These are phyloP conservation scores for Pangasius larnaudii DNA, from an alignment of 2,797 vertebrate genomes.

Conservation along the genomic window DNA sequence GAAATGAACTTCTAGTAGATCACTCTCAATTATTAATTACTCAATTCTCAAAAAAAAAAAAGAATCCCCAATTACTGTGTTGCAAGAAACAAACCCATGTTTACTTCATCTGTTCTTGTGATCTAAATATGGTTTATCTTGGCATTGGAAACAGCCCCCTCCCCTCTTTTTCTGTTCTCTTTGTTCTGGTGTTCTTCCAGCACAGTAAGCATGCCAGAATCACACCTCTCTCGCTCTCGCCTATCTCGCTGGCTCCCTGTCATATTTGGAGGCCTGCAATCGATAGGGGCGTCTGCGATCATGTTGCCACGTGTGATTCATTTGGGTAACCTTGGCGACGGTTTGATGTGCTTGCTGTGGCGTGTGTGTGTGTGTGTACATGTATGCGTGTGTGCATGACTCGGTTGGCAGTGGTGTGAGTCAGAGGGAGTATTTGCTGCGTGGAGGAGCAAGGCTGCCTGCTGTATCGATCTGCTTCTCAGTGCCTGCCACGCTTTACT, in stretches of 20 bases:
- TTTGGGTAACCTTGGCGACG: conserved; percentile 81
- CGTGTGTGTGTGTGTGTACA: conserved; percentile 29
- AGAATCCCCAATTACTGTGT: conserved; percentile 29
- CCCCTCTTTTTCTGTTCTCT: conserved; percentile 47
- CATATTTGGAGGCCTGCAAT: conserved; percentile 75
- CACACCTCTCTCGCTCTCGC: conserved; percentile 64
- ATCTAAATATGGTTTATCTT: conserved; percentile 52
- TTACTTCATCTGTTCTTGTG: conserved; percentile 49
- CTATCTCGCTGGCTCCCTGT: conserved; percentile 55
- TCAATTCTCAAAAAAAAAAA: conserved; percentile 30
- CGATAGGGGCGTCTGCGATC: conserved; percentile 77
- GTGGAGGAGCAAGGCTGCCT: conserved; percentile 56
- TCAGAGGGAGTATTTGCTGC: conserved; percentile 69
- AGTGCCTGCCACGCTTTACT: conserved; percentile 18
- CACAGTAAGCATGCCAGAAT: conserved; percentile 50
- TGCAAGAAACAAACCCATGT: conserved; percentile 41
- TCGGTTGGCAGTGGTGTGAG: conserved; percentile 72
- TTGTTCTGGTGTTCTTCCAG: conserved; percentile 59
- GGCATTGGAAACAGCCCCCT: conserved; percentile 48
- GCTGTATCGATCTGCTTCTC: conserved; percentile 68
- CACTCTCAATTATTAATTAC: background rate
- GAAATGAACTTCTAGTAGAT: conserved; percentile 7
- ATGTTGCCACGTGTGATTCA: conserved; percentile 77
- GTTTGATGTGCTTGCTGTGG: conserved; percentile 71
- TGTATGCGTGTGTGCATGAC: conserved; percentile 65